A percentile compares a stretch with the other conserved stretches of the same genome.
Evolutionary conservation across 1,140 invertebrate genomes (phyloP).

Genomic region (Wasmannia auropunctata): DNA sequence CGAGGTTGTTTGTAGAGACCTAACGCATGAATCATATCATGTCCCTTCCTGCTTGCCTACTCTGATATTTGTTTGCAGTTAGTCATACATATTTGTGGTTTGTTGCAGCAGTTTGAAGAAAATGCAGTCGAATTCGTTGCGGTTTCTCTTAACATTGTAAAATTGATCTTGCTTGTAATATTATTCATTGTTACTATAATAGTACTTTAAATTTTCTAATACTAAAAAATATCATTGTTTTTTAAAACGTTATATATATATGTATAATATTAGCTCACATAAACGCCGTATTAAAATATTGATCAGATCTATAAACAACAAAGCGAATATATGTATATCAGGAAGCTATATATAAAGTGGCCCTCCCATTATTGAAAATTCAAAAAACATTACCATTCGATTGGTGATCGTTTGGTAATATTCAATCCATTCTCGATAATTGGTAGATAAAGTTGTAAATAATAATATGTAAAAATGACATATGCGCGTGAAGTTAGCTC

Average conservation of each 20-base stretch:
- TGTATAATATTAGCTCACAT: no score
- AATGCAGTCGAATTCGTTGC: neutral
- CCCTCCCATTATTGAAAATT: no score
- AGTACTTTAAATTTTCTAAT: neutral
- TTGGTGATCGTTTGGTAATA: no score
- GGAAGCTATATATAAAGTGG: no score
- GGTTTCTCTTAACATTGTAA: neutral
- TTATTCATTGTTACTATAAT: neutral
- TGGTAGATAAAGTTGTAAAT: no score
- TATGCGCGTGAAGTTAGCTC: no score
- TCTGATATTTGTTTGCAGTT: neutral
- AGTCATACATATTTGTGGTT: conserved; percentile 22
- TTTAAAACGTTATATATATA: neutral
- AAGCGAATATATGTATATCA: no score
- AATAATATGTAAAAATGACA: no score
- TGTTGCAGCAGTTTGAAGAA: neutral
- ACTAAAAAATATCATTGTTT: neutral
- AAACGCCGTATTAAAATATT: no score
- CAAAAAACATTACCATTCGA: no score
- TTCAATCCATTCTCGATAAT: no score
- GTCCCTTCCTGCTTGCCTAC: conserved; percentile 15
- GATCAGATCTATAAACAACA: no score
- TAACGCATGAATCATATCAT: conserved; percentile 27
- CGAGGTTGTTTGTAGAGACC: conserved; percentile 29
- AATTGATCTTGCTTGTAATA: neutral